Percentiles rank a stretch among this genome's conserved stretches.
Conservation (phyloP, 2,113 vertebrate genomes). For the Pycnonotus jocosus region DNA sequence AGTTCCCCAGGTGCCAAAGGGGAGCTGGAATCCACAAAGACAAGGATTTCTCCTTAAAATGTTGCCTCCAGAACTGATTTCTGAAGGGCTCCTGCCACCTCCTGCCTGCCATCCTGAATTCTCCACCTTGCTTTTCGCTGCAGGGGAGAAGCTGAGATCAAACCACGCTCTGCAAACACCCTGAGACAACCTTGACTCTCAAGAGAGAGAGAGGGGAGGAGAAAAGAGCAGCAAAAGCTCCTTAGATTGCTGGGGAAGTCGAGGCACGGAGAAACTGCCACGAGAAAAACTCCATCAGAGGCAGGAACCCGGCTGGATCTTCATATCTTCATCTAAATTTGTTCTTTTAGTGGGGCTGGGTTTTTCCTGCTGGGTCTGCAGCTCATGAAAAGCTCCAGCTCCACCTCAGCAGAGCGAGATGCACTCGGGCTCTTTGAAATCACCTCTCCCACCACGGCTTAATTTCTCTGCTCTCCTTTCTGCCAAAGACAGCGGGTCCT, state of each 20-base stretch:
- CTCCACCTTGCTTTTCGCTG: neutral
- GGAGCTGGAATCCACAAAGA: neutral
- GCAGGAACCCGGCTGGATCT: neutral
- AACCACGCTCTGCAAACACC: neutral
- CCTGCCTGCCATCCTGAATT: neutral
- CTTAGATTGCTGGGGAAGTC: neutral
- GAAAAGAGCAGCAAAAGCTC: neutral
- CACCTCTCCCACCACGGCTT: neutral
- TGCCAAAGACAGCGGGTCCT: neutral
- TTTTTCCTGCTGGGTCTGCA: neutral
- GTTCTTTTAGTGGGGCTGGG: neutral
- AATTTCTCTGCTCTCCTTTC: neutral
- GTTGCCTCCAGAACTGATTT: neutral
- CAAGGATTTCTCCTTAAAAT: neutral
- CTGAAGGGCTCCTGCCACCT: neutral
- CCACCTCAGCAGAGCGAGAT: neutral
- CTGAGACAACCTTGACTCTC: accelerated
- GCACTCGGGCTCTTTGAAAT: neutral
- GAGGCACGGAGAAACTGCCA: neutral
- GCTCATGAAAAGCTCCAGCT: neutral
- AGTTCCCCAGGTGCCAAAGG: neutral
- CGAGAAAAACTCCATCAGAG: neutral
- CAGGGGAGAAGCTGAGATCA: neutral
- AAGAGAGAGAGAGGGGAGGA: neutral
- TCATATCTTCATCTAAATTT: neutral